A percentile compares a stretch with the other conserved stretches of the same genome.
phyloP scores from a whole-genome alignment of 2,113 vertebrate genomes.

The Heteronetta atricapilla region DNA sequence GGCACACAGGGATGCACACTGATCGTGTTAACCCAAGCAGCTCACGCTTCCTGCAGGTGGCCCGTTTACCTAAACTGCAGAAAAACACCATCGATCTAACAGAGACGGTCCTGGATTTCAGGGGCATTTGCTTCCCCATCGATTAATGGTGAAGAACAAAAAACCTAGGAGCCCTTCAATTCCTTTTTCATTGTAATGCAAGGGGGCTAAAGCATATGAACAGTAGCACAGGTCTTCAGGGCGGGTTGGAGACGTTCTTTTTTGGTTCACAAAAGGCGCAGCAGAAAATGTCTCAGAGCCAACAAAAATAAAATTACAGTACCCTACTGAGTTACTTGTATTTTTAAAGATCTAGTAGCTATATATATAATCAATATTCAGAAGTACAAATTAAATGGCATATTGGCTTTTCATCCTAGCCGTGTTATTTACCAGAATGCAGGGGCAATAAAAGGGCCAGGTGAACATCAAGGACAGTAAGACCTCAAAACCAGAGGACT shows the following conservation, averaged over 20 bases:
- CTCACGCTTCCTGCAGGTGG: conserved; percentile 42
- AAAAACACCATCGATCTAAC: neutral
- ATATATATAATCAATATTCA: neutral
- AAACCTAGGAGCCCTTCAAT: neutral
- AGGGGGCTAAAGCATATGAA: neutral
- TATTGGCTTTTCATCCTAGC: neutral
- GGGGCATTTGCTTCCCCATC: neutral
- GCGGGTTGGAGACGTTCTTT: neutral
- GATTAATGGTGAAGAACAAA: neutral
- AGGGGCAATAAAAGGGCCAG: neutral
- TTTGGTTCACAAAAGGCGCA: neutral
- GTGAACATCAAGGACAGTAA: neutral
- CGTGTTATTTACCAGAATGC: neutral
- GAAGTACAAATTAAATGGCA: neutral
- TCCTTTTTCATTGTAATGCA: neutral
- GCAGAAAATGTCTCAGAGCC: neutral
- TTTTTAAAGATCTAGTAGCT: neutral
- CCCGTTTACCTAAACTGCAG: neutral
- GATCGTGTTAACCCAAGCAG: neutral
- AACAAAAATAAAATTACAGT: neutral
- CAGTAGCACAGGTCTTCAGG: neutral
- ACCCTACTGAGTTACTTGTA: neutral
- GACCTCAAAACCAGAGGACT: neutral
- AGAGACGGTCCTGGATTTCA: neutral
- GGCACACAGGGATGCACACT: neutral